phyloP scores from a whole-genome alignment of 2,797 vertebrate genomes.

The Peromyscus attwateri region DNA sequence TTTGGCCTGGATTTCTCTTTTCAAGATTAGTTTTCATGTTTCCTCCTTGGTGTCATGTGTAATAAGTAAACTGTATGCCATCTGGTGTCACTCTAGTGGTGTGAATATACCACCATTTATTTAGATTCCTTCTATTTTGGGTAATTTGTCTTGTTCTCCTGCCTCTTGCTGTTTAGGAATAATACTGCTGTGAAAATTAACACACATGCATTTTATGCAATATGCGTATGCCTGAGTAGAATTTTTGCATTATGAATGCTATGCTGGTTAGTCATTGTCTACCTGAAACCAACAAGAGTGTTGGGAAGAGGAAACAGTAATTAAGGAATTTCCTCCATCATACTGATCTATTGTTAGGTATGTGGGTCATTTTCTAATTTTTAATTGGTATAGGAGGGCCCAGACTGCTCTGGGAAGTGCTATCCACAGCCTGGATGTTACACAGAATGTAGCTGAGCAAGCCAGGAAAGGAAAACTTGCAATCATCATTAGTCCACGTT shows the following conservation, averaged over 20 bases:
- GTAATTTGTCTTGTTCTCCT: neutral
- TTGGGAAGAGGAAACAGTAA: neutral
- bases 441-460: neutral
- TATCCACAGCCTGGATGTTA: neutral
- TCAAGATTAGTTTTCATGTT: neutral
- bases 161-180: neutral
- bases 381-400: neutral
- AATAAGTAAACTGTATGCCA: neutral
- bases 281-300: neutral
- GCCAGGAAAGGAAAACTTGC: neutral
- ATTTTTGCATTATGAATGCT: neutral
- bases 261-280: neutral
- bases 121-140: constrained; percentile 1
- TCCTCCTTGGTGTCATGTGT: neutral
- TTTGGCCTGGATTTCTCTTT: neutral
- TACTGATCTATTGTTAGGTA: neutral
- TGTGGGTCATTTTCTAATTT: neutral
- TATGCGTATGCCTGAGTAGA: neutral
- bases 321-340: neutral
- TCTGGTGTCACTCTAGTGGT: neutral
- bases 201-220: neutral
- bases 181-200: constrained; percentile 19
- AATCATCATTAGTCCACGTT: neutral
- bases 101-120: neutral
- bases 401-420: neutral